Evolutionary conservation across 2,888 invertebrate genomes (phyloP).

Genomic region (Drosophila helvetica): DNA sequence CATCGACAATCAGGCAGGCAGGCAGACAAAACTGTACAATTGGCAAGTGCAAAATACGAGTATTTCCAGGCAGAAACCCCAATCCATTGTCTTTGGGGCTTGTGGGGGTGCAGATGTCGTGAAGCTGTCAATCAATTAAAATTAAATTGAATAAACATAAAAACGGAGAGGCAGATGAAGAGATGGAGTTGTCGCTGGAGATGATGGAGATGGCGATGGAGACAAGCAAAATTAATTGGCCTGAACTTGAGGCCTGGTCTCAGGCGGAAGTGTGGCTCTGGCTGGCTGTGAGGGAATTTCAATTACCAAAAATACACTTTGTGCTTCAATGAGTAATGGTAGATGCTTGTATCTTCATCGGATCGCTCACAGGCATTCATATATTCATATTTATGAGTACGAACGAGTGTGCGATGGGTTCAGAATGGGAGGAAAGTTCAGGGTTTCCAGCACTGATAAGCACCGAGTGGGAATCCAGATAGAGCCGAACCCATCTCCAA

Average conservation of each 20-base stretch:
- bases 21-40: slow-evolving; percentile 21
- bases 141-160: slow-evolving; percentile 42
- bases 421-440: slow-evolving; percentile 28
- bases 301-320: slow-evolving; percentile 31
- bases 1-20: neutral
- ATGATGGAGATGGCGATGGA: slow-evolving; percentile 33
- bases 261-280: slow-evolving; percentile 18
- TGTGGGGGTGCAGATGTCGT: slow-evolving; percentile 72
- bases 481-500: slow-evolving; percentile 14
- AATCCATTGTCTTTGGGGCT: slow-evolving; percentile 66
- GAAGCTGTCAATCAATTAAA: slow-evolving; percentile 75
- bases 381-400: slow-evolving; percentile 16
- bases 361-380: slow-evolving; percentile 19
- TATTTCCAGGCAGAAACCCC: slow-evolving; percentile 39
- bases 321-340: slow-evolving; percentile 23
- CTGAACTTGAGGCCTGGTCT: slow-evolving; percentile 57
- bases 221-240: slow-evolving; percentile 67
- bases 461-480: neutral
- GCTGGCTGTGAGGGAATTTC: slow-evolving; percentile 15
- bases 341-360: slow-evolving; percentile 12
- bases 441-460: slow-evolving; percentile 23
- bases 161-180: slow-evolving; percentile 10
- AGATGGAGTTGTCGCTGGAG: slow-evolving; percentile 23
- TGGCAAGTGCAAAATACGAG: slow-evolving; percentile 47
- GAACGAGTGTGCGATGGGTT: neutral